phyloP scores from a whole-genome alignment of 2,797 vertebrate species.

The Melanotaenia nigrans region DNA sequence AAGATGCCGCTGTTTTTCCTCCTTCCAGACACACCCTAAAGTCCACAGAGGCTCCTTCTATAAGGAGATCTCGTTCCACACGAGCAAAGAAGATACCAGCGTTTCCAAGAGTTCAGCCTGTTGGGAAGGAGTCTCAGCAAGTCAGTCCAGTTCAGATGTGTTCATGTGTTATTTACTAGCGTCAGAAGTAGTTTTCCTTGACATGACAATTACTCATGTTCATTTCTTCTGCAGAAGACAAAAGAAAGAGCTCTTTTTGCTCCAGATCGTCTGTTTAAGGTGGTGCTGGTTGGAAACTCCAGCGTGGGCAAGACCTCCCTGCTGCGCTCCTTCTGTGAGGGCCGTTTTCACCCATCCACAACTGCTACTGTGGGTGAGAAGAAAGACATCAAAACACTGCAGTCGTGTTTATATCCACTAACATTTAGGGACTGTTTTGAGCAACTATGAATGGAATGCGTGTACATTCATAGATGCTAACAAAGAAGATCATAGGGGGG shows the following conservation, averaged over 20 bases:
- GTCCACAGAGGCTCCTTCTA: neutral
- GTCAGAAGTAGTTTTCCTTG: neutral
- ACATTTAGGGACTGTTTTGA: neutral
- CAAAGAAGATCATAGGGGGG: constrained; percentile 12
- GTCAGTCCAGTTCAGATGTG: constrained; percentile 30
- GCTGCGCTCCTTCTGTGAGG: constrained; percentile 90
- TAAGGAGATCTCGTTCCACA: constrained; percentile 36
- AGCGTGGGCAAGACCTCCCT: constrained; percentile 95
- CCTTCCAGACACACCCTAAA: neutral
- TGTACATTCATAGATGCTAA: constrained; percentile 24
- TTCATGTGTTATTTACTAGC: neutral
- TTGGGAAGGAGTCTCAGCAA: constrained; percentile 85
- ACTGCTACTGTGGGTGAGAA: constrained; percentile 92
- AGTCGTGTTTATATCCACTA: neutral
- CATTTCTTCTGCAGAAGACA: constrained; percentile 49
- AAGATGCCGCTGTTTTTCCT: neutral
- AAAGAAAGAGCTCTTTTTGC: constrained; percentile 69
- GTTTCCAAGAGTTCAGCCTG: constrained; percentile 82
- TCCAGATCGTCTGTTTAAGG: constrained; percentile 92
- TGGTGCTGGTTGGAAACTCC: constrained; percentile 93
- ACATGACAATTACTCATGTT: neutral
- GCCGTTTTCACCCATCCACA: constrained; percentile 83
- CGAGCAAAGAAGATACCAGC: constrained; percentile 38
- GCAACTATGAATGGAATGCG: constrained; percentile 9
- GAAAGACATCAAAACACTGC: constrained; percentile 20